These are phyloP conservation scores for Delphinus delphis DNA, from an alignment of 2,113 vertebrate genomes.

Conservation along the genomic window DNA sequence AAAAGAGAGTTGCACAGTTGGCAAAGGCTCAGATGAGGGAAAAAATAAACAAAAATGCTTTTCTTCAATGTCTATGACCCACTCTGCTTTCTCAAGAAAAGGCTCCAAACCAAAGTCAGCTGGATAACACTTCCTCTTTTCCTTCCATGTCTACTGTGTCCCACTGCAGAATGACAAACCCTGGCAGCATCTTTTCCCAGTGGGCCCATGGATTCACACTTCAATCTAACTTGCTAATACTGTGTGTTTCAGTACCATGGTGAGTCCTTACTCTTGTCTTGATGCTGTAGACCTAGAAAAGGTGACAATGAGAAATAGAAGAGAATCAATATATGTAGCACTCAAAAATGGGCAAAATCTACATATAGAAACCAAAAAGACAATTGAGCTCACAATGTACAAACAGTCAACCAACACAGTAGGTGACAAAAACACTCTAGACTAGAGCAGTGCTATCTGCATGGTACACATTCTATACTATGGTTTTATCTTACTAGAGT, in stretches of 20 bases:
- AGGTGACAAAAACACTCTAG: not conserved
- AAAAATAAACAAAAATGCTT: conserved; percentile 67
- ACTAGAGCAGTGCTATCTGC: not conserved
- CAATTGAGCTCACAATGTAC: not conserved
- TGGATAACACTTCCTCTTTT: conserved; percentile 73
- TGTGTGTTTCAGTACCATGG: conserved; percentile 91
- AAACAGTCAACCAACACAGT: not conserved
- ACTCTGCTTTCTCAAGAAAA: conserved; percentile 79
- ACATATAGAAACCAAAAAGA: not conserved
- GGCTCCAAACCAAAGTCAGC: conserved; percentile 76
- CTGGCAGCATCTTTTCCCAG: conserved; percentile 49
- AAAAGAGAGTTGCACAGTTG: conserved; percentile 78
- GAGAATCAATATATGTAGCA: not conserved
- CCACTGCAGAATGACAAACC: conserved; percentile 54
- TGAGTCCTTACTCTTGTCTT: conserved; percentile 92
- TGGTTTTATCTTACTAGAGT: not conserved
- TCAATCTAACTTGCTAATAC: conserved; percentile 41
- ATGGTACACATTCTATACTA: not conserved
- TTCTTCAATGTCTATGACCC: conserved; percentile 72
- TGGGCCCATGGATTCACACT: conserved; percentile 43
- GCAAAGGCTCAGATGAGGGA: conserved; percentile 85
- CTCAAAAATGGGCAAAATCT: not conserved
- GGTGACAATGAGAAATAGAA: not conserved
- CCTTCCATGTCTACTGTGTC: conserved; percentile 57
- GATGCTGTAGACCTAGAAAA: conserved; percentile 90